Base-by-base conservation (phyloP, 2,797 vertebrate species). In the Peromyscus attwateri region DNA sequence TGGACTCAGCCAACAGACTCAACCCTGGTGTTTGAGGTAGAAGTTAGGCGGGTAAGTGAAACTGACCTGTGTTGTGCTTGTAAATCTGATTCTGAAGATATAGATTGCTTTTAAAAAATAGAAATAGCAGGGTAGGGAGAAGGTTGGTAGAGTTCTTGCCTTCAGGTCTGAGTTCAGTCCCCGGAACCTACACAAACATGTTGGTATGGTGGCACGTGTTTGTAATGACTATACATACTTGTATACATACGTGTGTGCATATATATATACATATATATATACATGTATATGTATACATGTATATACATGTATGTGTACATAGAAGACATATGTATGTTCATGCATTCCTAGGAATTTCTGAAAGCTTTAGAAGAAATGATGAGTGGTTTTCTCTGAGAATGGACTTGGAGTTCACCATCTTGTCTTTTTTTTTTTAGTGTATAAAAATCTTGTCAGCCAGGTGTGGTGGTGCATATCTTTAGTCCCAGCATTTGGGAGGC, bases 21-120 rank as follows among this genome's bases (percentile, higher is more conserved):
- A 7, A 99, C 99, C 0, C 92, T 99, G 11, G 97, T 99, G 73
- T 99, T 99, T 52, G 99, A 99, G 97, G 99, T 99, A 68, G 99
- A 99, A 62, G 98, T 99, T 46, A 99, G 98, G 73, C 97, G 99
- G 98, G 99, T 99, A 98, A 98, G 99, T 98, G 10, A 94, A 92
- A 89, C 71, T 89, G 57, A 25, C 19, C 66, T 87, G 10, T 82
- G 19, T 49, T 79, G 83, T 83, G 37, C 46, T 89, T 91, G 27
- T 91, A 40, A 46, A 85, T 52, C 60, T 87, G 11, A 29, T 89
- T 95, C 64, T 87, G 21, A 75, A 92, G 57, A 31, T n/a, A 77
- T 6, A 31, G 16, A 29, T 77, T 80, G 76, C 43, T 88, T 95
- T 49, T 73, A 4, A 66, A 60, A 89, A 95, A 40, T 95, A 89